Percentiles rank a stretch among this genome's conserved stretches.
phyloP scores from a whole-genome alignment of 2,888 invertebrate genomes.

The Eristalis arbustorum region DNA sequence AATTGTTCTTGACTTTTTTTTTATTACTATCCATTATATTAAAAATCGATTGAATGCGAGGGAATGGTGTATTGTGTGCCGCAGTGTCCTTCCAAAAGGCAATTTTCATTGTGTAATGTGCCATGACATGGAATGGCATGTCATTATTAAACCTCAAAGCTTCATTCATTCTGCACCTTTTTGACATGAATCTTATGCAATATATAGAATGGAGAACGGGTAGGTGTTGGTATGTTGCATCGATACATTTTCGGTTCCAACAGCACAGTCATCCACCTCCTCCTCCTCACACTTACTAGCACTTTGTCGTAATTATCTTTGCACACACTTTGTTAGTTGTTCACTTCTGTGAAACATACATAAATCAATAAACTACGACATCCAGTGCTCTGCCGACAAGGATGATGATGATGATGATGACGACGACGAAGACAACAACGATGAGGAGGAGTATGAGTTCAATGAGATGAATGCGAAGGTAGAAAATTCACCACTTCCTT shows the following conservation, averaged over 20 bases:
- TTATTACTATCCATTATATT: conserved; percentile 47
- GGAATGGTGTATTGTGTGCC: conserved; percentile 44
- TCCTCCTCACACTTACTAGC: neutral
- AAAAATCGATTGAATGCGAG: conserved; percentile 56
- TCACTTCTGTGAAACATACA: conserved; percentile 34
- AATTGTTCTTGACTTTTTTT: conserved; percentile 48
- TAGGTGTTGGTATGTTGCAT: neutral
- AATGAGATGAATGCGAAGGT: conserved; percentile 14
- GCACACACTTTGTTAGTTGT: conserved; percentile 26
- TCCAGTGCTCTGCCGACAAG: conserved; percentile 9
- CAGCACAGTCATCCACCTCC: neutral
- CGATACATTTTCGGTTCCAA: neutral
- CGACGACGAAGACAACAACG: neutral
- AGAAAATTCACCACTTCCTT: neutral
- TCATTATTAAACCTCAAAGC: conserved; percentile 52
- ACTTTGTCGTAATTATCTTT: conserved; percentile 20
- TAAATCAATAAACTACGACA: conserved; percentile 57
- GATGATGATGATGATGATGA: conserved; percentile 10
- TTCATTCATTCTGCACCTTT: conserved; percentile 5
- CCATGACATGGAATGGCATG: conserved; percentile 8
- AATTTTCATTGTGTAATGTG: conserved; percentile 64
- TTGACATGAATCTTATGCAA: conserved; percentile 56
- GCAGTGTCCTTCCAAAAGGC: conserved; percentile 66
- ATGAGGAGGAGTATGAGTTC: conserved; percentile 14
- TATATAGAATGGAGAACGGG: neutral